phyloP scores from a whole-genome alignment of 2,888 invertebrate genomes.

The Parasteatoda lunata region DNA sequence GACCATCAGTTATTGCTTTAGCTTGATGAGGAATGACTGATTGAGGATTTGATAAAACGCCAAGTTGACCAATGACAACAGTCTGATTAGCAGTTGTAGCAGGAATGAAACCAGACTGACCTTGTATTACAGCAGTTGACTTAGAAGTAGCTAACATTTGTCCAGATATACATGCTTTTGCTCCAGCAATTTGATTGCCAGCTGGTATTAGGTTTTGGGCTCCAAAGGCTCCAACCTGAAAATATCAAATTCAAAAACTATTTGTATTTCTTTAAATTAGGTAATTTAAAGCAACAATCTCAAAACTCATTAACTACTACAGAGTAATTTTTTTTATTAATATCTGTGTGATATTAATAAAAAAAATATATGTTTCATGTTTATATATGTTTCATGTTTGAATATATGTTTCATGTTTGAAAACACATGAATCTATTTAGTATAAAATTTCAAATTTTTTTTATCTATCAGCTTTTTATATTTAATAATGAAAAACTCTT shows the following conservation, averaged over 20 bases:
- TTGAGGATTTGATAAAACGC: constrained; percentile 79
- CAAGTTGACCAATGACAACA: constrained; percentile 77
- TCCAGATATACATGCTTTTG: constrained; percentile 85
- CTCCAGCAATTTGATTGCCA: constrained; percentile 81
- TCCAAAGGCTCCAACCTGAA: constrained; percentile 59
- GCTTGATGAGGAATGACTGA: constrained; percentile 78
- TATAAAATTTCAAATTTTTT: too few species aligned
- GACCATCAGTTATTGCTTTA: constrained; percentile 69
- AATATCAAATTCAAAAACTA: not conserved
- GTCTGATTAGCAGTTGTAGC: constrained; percentile 73
- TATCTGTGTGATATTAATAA: too few species aligned
- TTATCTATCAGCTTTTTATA: too few species aligned
- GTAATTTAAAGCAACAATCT: too few species aligned
- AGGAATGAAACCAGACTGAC: constrained; percentile 81
- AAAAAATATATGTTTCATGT: too few species aligned
- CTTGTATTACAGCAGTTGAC: constrained; percentile 80
- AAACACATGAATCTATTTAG: too few species aligned
- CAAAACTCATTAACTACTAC: not conserved
- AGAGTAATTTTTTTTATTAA: not conserved
- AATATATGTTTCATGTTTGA: too few species aligned
- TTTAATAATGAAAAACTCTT: too few species aligned
- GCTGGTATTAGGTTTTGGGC: constrained; percentile 56
- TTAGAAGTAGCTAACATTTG: constrained; percentile 86
- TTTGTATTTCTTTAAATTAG: too few species aligned
- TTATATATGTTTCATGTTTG: too few species aligned